These are phyloP conservation scores for Acanthurus tractus DNA, from an alignment of 2,797 vertebrate species.

Conservation along the genomic window DNA sequence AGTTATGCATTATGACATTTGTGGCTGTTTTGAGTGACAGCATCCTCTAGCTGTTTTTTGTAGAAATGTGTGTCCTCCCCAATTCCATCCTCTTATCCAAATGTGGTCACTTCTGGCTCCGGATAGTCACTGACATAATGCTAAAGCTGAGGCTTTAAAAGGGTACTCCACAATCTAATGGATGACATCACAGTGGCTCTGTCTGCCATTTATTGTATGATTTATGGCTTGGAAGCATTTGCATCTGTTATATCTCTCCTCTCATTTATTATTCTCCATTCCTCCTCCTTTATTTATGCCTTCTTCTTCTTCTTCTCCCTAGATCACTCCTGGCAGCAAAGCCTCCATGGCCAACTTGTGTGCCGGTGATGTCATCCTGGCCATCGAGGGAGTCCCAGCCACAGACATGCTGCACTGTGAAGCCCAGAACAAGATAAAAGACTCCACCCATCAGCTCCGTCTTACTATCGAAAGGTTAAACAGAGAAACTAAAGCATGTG, in stretches of 20 bases:
- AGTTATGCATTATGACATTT: too few relatives aligned
- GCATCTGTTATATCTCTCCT: not conserved
- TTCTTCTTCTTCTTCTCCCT: conserved; percentile 27
- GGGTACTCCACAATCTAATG: too few relatives aligned
- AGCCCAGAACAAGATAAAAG: conserved; percentile 96
- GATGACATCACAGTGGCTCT: too few relatives aligned
- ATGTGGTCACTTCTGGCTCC: too few relatives aligned
- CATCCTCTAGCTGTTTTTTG: too few relatives aligned
- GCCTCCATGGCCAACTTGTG: conserved; percentile 91
- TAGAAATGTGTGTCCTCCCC: too few relatives aligned
- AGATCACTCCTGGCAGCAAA: conserved; percentile 97
- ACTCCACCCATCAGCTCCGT: conserved; percentile 86
- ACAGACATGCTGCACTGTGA: conserved; percentile 94
- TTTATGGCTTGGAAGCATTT: not conserved
- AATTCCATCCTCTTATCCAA: too few relatives aligned
- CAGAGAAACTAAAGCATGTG: not conserved
- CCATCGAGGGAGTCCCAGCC: conserved; percentile 93
- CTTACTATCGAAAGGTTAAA: conserved; percentile 93
- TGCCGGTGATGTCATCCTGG: conserved; percentile 93
- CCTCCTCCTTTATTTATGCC: not conserved
- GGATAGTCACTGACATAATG: too few relatives aligned
- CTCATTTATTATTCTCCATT: not conserved
- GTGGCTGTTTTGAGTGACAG: too few relatives aligned
- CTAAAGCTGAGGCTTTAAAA: too few relatives aligned
- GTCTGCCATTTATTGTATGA: not conserved